A percentile compares a stretch with the other conserved stretches of the same genome.
These are phyloP conservation scores for Keiferia lycopersicella DNA, from an alignment of 2,888 invertebrate genomes.

Conservation along the genomic window DNA sequence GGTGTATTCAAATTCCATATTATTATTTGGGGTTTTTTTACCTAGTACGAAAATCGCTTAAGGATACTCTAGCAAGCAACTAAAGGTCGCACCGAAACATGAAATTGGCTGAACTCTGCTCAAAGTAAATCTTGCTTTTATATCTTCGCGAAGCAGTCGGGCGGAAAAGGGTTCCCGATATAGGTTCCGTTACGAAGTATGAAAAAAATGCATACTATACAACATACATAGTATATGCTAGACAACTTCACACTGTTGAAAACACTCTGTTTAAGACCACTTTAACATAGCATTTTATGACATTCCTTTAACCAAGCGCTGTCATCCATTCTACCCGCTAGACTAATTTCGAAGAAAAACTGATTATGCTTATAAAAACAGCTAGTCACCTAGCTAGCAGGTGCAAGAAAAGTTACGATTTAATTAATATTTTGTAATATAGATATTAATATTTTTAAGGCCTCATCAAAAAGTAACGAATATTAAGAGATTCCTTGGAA, in stretches of 20 bases:
- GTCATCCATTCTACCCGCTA: too few species aligned
- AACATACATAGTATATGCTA: neutral
- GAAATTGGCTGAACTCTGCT: neutral
- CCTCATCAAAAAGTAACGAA: neutral
- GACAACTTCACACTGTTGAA: too few species aligned
- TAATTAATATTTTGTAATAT: neutral
- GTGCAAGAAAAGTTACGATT: too few species aligned
- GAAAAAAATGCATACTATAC: neutral
- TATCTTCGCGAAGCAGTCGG: neutral
- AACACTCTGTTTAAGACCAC: neutral
- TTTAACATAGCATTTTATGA: neutral
- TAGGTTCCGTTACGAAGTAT: neutral
- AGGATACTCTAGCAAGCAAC: neutral
- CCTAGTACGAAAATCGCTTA: neutral
- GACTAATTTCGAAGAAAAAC: too few species aligned
- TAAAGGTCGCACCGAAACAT: slow-evolving; percentile 1
- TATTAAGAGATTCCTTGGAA: neutral
- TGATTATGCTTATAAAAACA: too few species aligned
- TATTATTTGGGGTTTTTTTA: neutral
- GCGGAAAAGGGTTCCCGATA: slow-evolving; percentile 14
- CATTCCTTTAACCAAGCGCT: too few species aligned
- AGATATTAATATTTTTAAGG: neutral
- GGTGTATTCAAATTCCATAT: neutral
- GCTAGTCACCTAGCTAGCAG: too few species aligned
- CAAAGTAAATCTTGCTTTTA: slow-evolving; percentile 17